Evolutionary conservation across 1,140 invertebrate genomes (phyloP).

Genomic region (Papilio dardanus): DNA sequence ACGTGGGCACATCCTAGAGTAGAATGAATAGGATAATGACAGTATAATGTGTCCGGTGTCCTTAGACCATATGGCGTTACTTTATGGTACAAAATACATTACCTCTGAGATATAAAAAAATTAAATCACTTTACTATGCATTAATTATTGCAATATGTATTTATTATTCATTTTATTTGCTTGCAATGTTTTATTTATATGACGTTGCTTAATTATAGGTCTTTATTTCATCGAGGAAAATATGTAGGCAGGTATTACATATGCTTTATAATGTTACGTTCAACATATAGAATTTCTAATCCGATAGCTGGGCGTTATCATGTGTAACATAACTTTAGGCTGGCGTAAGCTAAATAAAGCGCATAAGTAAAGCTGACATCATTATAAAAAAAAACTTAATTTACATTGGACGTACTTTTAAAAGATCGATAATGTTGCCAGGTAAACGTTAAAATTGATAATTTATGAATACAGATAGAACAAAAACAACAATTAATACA

Average conservation of each 20-base stretch:
- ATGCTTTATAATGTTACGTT: not conserved
- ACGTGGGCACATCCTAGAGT: not conserved
- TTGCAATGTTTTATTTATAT: not conserved
- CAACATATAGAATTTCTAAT: slow-evolving; percentile 22
- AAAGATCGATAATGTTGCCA: not conserved
- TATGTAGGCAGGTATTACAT: too few relatives aligned
- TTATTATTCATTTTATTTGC: not conserved
- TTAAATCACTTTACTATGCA: not conserved
- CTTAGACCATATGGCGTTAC: not conserved
- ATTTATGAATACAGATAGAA: not conserved
- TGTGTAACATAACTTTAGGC: slow-evolving; percentile 12
- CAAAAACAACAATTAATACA: not conserved
- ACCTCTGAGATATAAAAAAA: not conserved
- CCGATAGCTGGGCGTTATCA: not conserved
- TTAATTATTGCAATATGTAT: not conserved
- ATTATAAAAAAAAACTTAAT: not conserved
- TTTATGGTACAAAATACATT: not conserved
- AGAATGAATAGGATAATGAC: not conserved
- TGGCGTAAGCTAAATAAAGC: slow-evolving; percentile 4
- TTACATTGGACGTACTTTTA: not conserved
- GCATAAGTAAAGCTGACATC: not conserved
- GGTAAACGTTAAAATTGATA: too few relatives aligned
- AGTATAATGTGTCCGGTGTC: slow-evolving; percentile 1
- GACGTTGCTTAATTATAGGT: not conserved
- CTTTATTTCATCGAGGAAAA: not conserved